Evolutionary conservation across 2,797 vertebrate species (phyloP).

Genomic region (Dermochelys coriacea): DNA sequence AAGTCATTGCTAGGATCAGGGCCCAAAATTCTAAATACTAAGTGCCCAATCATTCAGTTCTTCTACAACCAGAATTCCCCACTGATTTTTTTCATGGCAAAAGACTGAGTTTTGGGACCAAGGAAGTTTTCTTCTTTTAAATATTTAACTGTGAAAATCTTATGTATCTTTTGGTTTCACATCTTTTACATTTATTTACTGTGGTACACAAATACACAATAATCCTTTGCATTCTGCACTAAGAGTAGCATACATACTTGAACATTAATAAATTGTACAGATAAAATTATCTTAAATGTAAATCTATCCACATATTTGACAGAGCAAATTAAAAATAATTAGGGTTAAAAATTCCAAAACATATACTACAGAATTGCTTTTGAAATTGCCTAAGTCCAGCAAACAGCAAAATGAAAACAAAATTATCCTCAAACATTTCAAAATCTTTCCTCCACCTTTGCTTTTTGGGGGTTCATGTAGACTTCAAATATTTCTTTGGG

Average conservation of each 20-base stretch:
- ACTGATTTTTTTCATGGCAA: neutral
- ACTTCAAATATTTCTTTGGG: neutral
- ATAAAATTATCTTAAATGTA: neutral
- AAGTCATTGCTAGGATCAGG: neutral
- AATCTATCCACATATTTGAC: neutral
- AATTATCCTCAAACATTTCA: neutral
- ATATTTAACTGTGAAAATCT: neutral
- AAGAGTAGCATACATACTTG: neutral
- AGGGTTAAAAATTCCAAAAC: neutral
- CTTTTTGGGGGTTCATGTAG: neutral
- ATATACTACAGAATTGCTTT: neutral
- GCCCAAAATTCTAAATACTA: neutral
- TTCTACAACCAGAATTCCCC: neutral
- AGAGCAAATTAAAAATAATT: neutral
- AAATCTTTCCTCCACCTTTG: neutral
- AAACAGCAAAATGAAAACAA: neutral
- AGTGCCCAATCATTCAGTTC: neutral
- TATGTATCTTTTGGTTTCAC: neutral
- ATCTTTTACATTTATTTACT: neutral
- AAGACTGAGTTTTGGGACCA: accelerated
- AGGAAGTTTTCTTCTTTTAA: neutral
- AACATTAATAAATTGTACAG: neutral
- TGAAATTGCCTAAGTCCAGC: neutral
- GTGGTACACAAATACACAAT: neutral
- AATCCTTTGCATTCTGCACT: neutral